Base-by-base conservation (phyloP, 92 coral and sea anemone genomes). In the Phenganax subtilis region DNA sequence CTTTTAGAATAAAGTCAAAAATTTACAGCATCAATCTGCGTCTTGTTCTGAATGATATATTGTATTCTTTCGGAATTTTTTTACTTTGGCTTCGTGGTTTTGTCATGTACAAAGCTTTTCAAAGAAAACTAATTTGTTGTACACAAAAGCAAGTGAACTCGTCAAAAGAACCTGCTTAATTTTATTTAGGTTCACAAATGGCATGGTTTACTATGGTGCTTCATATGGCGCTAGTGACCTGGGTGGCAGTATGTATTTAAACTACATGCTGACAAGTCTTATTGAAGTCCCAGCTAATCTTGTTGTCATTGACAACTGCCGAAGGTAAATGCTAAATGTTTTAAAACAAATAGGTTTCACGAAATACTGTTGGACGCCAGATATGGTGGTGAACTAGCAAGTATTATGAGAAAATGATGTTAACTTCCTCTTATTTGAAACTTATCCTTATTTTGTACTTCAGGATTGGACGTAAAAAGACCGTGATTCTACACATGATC, bases 171-270 rank as follows among this genome's bases (percentile, higher is more conserved):
- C 3, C 17, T 12, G 29, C 28, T 37, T 74, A 6, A 10, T 29
- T 51, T 64, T 61, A 11, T 10, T 47, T 67, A 91, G 92, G 92
- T 85, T 91, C 55, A 89, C 86, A 27, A 85, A 87, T 81, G 97
- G 97, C 16, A 87, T 89, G 92, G 93, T 87, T 3, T 91, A 87
- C 65, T 91, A 91, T 31, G 96, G 91, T n/a, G 87, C 88, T 0
- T 84, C 96, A 57, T 76, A 89, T 72, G 90, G 96, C 27, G 85
- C 96, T n/a, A 87, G 96, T 57, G 96, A 91, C 66, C 85, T 91
- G 62, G 96, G 96, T 12, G 96, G 96, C 11, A 91, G 92, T 79
- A 91, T 91, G 66, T 91, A 89, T 53, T 81, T 91, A 31, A 91
- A 91, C 71, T 91, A 87, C 65, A 81, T 89, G 29, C 62, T 91